phyloP scores from a whole-genome alignment of 2,888 invertebrate species.

The Corythucha ciliata region DNA sequence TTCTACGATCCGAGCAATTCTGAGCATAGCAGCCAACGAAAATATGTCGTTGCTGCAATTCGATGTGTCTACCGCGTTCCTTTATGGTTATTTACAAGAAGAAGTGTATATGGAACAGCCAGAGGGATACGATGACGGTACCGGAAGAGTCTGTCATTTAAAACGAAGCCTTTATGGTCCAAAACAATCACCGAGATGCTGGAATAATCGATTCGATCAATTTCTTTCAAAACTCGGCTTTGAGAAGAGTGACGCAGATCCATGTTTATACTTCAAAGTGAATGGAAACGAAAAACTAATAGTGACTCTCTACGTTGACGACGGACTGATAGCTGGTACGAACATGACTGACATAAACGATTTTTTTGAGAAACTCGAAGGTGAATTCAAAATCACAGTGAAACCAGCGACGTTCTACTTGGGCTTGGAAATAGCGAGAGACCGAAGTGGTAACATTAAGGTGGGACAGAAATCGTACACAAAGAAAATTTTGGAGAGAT shows the following conservation, averaged over 20 bases:
- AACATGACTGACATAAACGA: not conserved
- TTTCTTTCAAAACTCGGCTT: conserved; percentile 5
- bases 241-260: not conserved
- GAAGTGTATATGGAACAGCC: conserved; percentile 13
- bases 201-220: conserved; percentile 8
- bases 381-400: too few relatives aligned
- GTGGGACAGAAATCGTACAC: too few relatives aligned
- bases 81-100: conserved; percentile 8
- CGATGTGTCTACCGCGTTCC: conserved; percentile 7
- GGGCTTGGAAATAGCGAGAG: too few relatives aligned
- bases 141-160: conserved; percentile 1
- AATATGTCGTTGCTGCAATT: conserved; percentile 9
- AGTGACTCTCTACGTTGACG: not conserved
- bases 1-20: conserved; percentile 5
- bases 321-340: not conserved
- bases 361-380: too few relatives aligned
- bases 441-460: too few relatives aligned
- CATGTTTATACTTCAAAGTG: not conserved
- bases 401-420: too few relatives aligned
- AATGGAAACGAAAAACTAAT: not conserved
- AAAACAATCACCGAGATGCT: conserved; percentile 8
- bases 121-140: conserved; percentile 11
- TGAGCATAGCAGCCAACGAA: conserved; percentile 7
- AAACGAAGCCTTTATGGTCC: not conserved
- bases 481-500: too few relatives aligned